phyloP scores from a whole-genome alignment of 2,888 invertebrate genomes.

The Lochmaea crataegi region DNA sequence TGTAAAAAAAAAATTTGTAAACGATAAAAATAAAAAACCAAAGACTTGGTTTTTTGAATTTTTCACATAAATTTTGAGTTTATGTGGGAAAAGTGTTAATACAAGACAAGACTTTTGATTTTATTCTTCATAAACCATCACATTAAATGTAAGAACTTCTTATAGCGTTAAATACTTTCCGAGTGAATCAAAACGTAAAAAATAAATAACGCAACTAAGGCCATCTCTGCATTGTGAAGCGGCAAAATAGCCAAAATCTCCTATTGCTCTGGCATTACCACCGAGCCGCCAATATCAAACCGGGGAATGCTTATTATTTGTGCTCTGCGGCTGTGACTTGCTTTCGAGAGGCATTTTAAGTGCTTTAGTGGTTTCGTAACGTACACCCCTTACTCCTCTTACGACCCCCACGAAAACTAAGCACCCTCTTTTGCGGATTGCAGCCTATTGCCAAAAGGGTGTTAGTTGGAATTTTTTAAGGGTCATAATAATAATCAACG shows the following conservation, averaged over 20 bases:
- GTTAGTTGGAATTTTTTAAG: slow-evolving; percentile 36
- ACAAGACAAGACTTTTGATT: too few relatives aligned
- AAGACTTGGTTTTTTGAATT: too few relatives aligned
- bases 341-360: slow-evolving; percentile 45
- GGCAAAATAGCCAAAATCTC: slow-evolving; percentile 37
- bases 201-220: too few relatives aligned
- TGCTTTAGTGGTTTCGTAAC: slow-evolving; percentile 44
- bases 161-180: too few relatives aligned
- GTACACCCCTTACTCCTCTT: slow-evolving; percentile 33
- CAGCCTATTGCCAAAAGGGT: slow-evolving; percentile 37
- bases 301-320: slow-evolving; percentile 44
- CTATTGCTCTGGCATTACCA: slow-evolving; percentile 24
- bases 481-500: slow-evolving; percentile 33
- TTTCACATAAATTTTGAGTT: too few relatives aligned
- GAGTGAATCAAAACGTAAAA: too few relatives aligned
- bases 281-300: slow-evolving; percentile 34
- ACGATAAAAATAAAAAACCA: too few relatives aligned
- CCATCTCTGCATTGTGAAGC: slow-evolving; percentile 18
- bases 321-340: slow-evolving; percentile 45
- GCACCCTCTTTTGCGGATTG: slow-evolving; percentile 34
- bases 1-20: too few relatives aligned
- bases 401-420: neutral
- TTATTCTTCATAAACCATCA: too few relatives aligned
- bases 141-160: too few relatives aligned
- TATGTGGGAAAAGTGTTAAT: too few relatives aligned